Evolutionary conservation across 2,113 vertebrate species (phyloP).

Genomic region (Pseudonaja textilis): DNA sequence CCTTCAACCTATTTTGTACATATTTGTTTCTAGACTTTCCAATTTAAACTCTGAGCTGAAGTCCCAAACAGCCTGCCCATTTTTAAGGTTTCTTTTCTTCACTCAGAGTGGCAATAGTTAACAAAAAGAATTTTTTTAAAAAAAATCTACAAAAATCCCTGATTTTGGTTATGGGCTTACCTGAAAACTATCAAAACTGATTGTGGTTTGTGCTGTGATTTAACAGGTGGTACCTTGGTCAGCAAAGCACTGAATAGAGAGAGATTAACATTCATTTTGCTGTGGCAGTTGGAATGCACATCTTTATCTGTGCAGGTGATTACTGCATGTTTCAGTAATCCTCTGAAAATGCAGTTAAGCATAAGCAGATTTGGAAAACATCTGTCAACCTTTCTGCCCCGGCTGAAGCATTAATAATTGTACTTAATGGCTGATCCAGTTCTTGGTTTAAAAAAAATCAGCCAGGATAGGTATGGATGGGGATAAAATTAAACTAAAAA

Average conservation of each 20-base stretch:
- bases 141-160: not conserved
- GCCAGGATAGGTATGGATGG: not conserved
- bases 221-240: not conserved
- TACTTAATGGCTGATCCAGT: not conserved
- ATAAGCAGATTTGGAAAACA: not conserved
- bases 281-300: not conserved
- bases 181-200: not conserved
- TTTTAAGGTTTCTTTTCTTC: not conserved
- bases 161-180: not conserved
- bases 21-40: not conserved
- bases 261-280: not conserved
- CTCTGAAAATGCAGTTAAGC: not conserved
- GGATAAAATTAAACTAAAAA: not conserved
- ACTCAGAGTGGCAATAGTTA: not conserved
- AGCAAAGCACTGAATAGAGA: not conserved
- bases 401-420: not conserved
- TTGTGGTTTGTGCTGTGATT: not conserved
- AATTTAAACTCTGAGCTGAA: not conserved
- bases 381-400: not conserved
- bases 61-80: not conserved
- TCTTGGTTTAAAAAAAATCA: not conserved
- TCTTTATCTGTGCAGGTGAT: not conserved
- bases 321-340: not conserved
- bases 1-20: not conserved
- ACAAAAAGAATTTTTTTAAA: not conserved